phyloP scores from a whole-genome alignment of 2,113 vertebrate species.

The Gallinago media region DNA sequence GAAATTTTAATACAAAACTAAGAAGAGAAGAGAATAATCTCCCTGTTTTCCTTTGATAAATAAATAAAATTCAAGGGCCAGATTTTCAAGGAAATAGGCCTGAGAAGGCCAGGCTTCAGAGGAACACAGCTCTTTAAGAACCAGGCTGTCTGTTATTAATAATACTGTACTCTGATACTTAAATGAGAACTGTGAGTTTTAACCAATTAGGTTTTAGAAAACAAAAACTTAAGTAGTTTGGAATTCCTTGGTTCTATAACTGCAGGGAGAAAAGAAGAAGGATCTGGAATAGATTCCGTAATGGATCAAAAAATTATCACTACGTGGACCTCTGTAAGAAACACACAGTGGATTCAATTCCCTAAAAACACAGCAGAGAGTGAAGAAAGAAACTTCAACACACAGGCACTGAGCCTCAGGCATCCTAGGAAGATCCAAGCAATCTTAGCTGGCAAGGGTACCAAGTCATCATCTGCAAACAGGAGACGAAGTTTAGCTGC shows the following conservation, averaged over 20 bases:
- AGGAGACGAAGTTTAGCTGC: not conserved
- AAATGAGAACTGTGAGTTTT: not conserved
- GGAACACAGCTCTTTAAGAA: not conserved
- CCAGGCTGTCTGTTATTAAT: not conserved
- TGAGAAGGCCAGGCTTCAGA: not conserved
- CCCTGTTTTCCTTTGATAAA: not conserved
- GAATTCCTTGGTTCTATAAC: not conserved
- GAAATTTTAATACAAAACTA: not conserved
- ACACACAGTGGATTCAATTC: accelerated
- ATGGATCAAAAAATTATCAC: accelerated
- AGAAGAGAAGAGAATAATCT: not conserved
- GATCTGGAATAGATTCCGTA: not conserved
- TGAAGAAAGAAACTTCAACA: not conserved
- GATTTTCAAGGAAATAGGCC: not conserved
- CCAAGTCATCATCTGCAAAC: not conserved
- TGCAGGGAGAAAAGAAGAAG: not conserved
- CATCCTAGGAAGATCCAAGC: not conserved
- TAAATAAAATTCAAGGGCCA: not conserved
- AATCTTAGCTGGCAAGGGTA: not conserved
- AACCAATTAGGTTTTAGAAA: not conserved
- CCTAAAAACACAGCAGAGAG: not conserved
- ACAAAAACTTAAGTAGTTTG: not conserved
- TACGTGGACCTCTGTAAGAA: not conserved
- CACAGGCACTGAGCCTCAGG: not conserved
- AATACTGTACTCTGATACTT: not conserved